These are phyloP conservation scores for Chondrilla cf. caribensis DNA, from an alignment of 37 sponge, comb jelly and placozoan species.

Conservation along the genomic window DNA sequence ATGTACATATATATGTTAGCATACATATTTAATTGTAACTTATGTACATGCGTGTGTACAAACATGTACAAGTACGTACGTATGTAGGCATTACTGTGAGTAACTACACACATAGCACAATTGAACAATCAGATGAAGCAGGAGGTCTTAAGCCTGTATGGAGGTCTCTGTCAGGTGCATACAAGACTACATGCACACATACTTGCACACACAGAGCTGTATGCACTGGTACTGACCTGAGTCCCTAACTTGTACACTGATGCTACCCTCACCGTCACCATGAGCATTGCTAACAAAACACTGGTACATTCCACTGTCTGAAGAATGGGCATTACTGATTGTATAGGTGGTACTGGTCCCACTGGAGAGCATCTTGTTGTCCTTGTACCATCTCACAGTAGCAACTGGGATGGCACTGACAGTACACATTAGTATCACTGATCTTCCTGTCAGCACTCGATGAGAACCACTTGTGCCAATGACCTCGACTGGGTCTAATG, in stretches of 20 bases:
- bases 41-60: background rate
- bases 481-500: constrained; percentile 29
- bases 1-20: too few species aligned
- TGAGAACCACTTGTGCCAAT: background rate
- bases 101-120: too few species aligned
- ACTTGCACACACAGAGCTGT: too few species aligned
- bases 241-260: constrained; percentile 37
- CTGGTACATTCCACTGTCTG: constrained; percentile 60
- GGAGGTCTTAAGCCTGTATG: too few species aligned
- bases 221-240: constrained; percentile 32
- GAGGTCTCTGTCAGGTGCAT: too few species aligned
- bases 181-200: too few species aligned
- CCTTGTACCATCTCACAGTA: constrained; percentile 38
- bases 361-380: background rate
- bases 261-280: background rate
- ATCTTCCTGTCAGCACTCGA: background rate
- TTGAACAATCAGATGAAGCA: too few species aligned
- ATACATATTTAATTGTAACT: too few species aligned
- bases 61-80: background rate
- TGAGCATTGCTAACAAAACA: constrained; percentile 37
- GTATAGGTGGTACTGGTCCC: background rate
- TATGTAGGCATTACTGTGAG: too few species aligned
- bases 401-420: constrained; percentile 19
- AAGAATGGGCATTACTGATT: background rate
- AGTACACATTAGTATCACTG: constrained; percentile 34